Evolutionary conservation across 2,797 vertebrate genomes (phyloP).

Genomic region (Poeciliopsis presidionis): DNA sequence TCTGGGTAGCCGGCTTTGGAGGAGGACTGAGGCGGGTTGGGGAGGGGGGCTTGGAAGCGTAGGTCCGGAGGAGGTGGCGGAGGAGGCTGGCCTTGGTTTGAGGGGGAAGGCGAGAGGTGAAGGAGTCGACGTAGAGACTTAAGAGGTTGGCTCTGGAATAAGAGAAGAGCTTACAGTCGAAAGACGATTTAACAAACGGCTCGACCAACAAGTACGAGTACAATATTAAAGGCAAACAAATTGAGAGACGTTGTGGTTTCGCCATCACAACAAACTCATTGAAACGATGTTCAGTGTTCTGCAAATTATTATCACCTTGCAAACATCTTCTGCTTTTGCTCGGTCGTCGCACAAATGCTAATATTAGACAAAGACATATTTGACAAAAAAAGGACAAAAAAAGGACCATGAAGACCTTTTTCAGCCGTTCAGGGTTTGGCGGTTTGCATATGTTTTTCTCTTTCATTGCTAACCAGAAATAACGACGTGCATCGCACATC

Average conservation of each 20-base stretch:
- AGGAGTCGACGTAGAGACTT: conserved; percentile 95
- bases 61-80: conserved; percentile 87
- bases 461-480: background rate
- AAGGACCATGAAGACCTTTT: background rate
- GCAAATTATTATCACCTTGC: background rate
- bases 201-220: background rate
- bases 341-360: background rate
- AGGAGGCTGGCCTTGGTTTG: conserved; percentile 79
- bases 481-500: background rate
- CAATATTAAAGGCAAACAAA: background rate
- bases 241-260: background rate
- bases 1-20: conserved; percentile 90
- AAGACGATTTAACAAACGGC: background rate
- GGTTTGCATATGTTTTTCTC: background rate
- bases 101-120: conserved; percentile 87
- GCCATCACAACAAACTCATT: background rate
- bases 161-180: conserved; percentile 3
- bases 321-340: background rate
- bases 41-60: conserved; percentile 91
- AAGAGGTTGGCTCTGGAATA: conserved; percentile 91
- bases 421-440: background rate
- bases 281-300: background rate
- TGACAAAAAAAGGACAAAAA: background rate
- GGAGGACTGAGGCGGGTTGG: conserved; percentile 88
- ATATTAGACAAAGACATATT: background rate